Evolutionary conservation across 2,888 invertebrate genomes (phyloP).

Genomic region (Harpalus rufipes): DNA sequence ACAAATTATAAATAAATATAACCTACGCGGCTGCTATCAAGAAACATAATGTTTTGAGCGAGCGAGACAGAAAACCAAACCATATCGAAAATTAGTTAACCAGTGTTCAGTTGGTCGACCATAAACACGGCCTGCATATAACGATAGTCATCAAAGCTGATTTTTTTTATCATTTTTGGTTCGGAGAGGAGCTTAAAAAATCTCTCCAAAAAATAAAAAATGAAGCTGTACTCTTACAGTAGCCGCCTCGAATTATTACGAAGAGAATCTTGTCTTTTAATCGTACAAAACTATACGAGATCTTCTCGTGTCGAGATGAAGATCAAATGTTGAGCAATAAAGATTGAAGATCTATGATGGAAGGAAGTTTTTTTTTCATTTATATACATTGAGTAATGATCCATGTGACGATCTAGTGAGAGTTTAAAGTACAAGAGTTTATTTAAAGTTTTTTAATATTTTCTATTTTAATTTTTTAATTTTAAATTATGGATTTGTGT

Average conservation of each 20-base stretch:
- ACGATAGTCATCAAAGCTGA: conserved; percentile 65
- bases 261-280: conserved; percentile 60
- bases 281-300: conserved; percentile 60
- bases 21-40: not conserved
- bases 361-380: not conserved
- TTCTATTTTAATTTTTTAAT: too few relatives aligned
- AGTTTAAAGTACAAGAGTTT: too few relatives aligned
- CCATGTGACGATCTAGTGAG: too few relatives aligned
- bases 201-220: conserved; percentile 59
- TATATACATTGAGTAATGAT: not conserved
- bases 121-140: conserved; percentile 65
- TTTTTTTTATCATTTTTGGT: conserved; percentile 61
- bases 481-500: too few relatives aligned
- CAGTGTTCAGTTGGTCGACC: conserved; percentile 49
- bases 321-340: not conserved
- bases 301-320: conserved; percentile 31
- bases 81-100: conserved; percentile 57
- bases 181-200: conserved; percentile 52
- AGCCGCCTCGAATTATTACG: conserved; percentile 62
- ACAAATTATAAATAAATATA: not conserved
- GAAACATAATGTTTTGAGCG: not conserved
- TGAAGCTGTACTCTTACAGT: conserved; percentile 63
- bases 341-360: conserved; percentile 11
- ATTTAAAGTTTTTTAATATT: too few relatives aligned
- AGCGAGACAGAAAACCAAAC: not conserved